A percentile compares a stretch with the other conserved stretches of the same genome.
Evolutionary conservation across 1,140 invertebrate species (phyloP).

Genomic region (Pogonomyrmex californicus): DNA sequence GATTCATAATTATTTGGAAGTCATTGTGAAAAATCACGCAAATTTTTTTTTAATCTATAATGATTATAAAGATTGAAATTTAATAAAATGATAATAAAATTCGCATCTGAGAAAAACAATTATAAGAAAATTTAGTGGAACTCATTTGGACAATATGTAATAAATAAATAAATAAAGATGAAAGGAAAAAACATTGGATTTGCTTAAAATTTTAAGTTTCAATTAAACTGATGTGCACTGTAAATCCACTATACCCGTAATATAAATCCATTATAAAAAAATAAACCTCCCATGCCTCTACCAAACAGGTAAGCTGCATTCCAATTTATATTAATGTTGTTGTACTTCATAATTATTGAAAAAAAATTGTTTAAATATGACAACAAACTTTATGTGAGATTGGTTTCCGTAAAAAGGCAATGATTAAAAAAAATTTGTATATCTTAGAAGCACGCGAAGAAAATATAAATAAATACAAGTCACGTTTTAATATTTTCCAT

Average conservation of each 20-base stretch:
- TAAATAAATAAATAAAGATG: not conserved
- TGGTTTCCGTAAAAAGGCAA: not conserved
- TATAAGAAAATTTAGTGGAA: not conserved
- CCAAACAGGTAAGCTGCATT: not conserved
- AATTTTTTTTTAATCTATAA: not conserved
- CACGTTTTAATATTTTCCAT: not conserved
- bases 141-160: not conserved
- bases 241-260: not conserved
- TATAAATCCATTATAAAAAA: slow-evolving; percentile 6
- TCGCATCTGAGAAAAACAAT: not conserved
- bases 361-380: not conserved
- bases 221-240: not conserved
- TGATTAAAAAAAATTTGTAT: not conserved
- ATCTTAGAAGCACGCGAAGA: not conserved
- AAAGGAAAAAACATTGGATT: not conserved
- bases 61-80: not conserved
- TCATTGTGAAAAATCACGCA: not conserved
- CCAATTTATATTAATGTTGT: not conserved
- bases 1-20: not conserved
- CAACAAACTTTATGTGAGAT: not conserved
- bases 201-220: slow-evolving; percentile 4
- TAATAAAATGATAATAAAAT: not conserved
- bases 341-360: not conserved
- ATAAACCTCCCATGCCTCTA: not conserved
- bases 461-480: not conserved